Evolutionary conservation across 2,888 invertebrate species (phyloP).

Genomic region (Macrophya alboannulata): DNA sequence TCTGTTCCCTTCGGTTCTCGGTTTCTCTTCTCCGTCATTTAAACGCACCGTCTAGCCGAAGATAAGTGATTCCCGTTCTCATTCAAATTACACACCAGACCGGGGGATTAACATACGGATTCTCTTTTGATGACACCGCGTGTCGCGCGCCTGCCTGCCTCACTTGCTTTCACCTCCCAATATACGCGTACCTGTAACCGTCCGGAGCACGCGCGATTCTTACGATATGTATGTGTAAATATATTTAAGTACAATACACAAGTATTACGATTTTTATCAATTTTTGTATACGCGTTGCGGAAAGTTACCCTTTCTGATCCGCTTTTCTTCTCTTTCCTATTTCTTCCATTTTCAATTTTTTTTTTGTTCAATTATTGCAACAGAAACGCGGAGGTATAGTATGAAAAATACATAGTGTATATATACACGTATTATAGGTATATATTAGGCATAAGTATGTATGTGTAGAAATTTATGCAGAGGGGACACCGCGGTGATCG

Average conservation of each 20-base stretch:
- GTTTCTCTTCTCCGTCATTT: not conserved
- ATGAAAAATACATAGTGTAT: too few relatives aligned
- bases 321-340: not conserved
- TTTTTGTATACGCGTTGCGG: not conserved
- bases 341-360: not conserved
- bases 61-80: slow-evolving; percentile 42
- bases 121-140: slow-evolving; percentile 43
- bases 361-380: too few relatives aligned
- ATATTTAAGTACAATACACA: not conserved
- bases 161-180: not conserved
- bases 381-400: too few relatives aligned
- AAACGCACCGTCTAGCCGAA: slow-evolving; percentile 6
- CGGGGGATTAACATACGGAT: slow-evolving; percentile 15
- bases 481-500: not conserved
- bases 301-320: not conserved
- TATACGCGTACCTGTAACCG: not conserved
- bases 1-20: not conserved
- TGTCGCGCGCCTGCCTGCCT: slow-evolving; percentile 15
- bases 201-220: slow-evolving; percentile 1
- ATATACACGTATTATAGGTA: too few relatives aligned
- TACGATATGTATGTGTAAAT: not conserved
- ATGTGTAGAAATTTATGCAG: not conserved
- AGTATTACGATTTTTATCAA: not conserved
- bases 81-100: slow-evolving; percentile 32
- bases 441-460: too few relatives aligned